Evolutionary conservation across 2,113 vertebrate genomes (phyloP).

Genomic region (Syrmaticus mikado): DNA sequence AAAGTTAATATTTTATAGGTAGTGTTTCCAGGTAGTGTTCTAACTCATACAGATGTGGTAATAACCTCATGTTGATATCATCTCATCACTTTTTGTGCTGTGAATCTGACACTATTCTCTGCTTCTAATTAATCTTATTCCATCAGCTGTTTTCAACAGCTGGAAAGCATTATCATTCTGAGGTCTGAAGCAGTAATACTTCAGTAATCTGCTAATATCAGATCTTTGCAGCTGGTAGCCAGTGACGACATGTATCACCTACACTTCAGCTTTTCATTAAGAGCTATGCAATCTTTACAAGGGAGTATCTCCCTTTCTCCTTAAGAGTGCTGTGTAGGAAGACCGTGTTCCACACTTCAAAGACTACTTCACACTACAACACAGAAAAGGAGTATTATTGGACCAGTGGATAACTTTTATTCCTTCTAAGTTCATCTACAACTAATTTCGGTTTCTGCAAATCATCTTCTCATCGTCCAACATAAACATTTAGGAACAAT

Average conservation of each 20-base stretch:
- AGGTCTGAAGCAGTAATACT: background rate
- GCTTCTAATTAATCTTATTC: constrained; percentile 36
- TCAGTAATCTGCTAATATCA: background rate
- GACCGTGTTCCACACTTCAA: background rate
- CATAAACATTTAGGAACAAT: background rate
- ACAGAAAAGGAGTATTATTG: background rate
- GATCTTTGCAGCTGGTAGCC: background rate
- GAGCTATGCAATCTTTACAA: background rate
- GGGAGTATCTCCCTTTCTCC: background rate
- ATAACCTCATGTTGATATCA: background rate
- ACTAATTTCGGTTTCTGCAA: background rate
- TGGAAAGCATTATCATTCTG: constrained; percentile 20
- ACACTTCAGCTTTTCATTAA: background rate
- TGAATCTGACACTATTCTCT: background rate
- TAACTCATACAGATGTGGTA: background rate
- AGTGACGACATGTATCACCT: background rate
- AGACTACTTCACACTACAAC: background rate
- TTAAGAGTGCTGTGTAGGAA: background rate
- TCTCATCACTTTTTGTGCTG: background rate
- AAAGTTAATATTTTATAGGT: background rate
- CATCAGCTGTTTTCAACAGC: constrained; percentile 19
- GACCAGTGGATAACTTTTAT: background rate
- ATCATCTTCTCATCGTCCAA: background rate
- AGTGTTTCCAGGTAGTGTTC: background rate
- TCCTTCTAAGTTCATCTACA: background rate